Conservation (phyloP, 1,140 invertebrate species). For the Neotoxoptera formosana region DNA sequence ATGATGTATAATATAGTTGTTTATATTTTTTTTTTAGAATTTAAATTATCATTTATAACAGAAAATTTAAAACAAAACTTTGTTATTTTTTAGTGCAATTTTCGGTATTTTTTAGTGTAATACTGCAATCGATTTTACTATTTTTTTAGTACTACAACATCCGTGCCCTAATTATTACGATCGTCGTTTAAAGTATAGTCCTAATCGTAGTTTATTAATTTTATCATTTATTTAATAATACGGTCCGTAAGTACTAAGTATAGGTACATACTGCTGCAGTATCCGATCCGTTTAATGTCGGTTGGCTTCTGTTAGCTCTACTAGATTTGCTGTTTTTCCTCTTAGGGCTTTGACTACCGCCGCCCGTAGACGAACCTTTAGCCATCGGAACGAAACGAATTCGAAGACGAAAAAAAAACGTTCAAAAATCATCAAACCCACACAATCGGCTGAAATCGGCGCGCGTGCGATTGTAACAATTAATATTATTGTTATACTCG, state of each 20-base stretch:
- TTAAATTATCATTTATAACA: too few species aligned
- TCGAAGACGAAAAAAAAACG: neutral
- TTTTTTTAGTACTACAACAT: too few species aligned
- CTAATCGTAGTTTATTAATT: neutral
- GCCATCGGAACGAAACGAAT: neutral
- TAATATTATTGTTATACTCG: too few species aligned
- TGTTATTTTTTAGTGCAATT: too few species aligned
- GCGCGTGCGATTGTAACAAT: neutral
- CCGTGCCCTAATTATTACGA: too few species aligned
- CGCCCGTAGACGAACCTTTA: neutral
- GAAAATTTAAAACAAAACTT: too few species aligned
- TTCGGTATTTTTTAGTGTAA: too few species aligned
- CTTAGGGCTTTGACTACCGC: neutral
- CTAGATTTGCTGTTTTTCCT: constrained; percentile 3
- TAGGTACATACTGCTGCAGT: constrained; percentile 12
- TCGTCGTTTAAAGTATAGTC: neutral
- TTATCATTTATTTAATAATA: neutral
- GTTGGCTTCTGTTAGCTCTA: neutral
- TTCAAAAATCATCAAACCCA: neutral
- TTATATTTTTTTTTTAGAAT: too few species aligned
- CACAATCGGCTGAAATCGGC: neutral
- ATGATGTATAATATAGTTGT: too few species aligned
- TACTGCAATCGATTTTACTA: too few species aligned
- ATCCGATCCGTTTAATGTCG: neutral
- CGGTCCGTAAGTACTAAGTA: neutral